Evolutionary conservation across 2,888 invertebrate species (phyloP).

Genomic region (Biston stratarius): DNA sequence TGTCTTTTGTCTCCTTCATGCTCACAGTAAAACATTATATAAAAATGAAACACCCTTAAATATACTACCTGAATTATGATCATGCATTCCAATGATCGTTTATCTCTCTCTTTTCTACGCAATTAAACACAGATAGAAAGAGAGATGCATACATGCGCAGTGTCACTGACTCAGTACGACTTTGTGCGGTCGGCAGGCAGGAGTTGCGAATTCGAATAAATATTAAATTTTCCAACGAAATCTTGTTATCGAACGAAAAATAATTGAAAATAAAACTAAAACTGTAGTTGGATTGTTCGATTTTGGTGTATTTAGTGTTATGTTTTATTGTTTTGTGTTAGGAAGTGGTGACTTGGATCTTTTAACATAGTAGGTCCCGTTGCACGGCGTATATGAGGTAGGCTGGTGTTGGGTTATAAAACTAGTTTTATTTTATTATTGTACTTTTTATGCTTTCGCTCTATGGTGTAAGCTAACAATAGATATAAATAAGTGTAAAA

Average conservation of each 20-base stretch:
- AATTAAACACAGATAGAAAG: slow-evolving; percentile 55
- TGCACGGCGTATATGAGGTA: slow-evolving; percentile 74
- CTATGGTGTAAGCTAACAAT: neutral
- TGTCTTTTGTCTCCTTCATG: slow-evolving; percentile 56
- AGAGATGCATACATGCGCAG: slow-evolving; percentile 72
- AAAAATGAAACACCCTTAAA: slow-evolving; percentile 64
- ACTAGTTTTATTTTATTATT: slow-evolving; percentile 34
- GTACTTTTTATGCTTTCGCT: slow-evolving; percentile 17
- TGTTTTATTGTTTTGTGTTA: slow-evolving; percentile 45
- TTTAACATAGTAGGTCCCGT: slow-evolving; percentile 68
- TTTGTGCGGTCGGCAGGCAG: slow-evolving; percentile 63
- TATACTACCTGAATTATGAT: slow-evolving; percentile 65
- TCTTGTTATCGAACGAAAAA: slow-evolving; percentile 63
- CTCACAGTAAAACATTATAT: slow-evolving; percentile 52
- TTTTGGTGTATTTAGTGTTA: slow-evolving; percentile 44
- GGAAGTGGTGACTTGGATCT: slow-evolving; percentile 49
- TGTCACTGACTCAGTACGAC: slow-evolving; percentile 82
- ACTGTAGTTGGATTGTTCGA: slow-evolving; percentile 46
- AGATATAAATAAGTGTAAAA: neutral
- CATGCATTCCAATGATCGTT: slow-evolving; percentile 72
- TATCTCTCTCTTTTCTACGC: slow-evolving; percentile 59
- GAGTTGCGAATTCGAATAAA: slow-evolving; percentile 49
- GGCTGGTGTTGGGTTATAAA: slow-evolving; percentile 56
- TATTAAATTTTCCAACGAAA: slow-evolving; percentile 39
- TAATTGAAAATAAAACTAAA: slow-evolving; percentile 65